These are phyloP conservation scores for Fratercula arctica DNA, from an alignment of 2,797 vertebrate species.

Conservation along the genomic window DNA sequence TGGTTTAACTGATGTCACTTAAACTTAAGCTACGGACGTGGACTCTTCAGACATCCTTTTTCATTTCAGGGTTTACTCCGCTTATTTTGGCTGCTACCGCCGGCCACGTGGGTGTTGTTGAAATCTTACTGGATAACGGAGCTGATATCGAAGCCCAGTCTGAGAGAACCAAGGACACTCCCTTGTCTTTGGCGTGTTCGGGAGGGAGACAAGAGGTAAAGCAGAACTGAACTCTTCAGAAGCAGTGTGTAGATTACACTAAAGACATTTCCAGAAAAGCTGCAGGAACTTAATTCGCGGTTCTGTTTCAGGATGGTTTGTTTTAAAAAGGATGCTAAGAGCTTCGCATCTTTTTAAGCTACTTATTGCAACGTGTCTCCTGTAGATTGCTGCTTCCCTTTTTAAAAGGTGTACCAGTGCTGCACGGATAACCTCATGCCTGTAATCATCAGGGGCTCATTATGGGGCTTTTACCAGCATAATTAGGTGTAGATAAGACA, in stretches of 20 bases:
- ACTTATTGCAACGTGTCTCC: fast-evolving
- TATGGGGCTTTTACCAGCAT: neutral
- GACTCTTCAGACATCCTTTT: neutral
- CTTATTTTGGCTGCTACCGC: slow-evolving; percentile 85
- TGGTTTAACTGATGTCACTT: fast-evolving
- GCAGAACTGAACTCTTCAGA: neutral
- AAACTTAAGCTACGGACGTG: neutral
- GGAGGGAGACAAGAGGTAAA: slow-evolving; percentile 84
- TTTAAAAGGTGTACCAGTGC: neutral
- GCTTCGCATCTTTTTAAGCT: fast-evolving
- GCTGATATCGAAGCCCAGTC: slow-evolving; percentile 86
- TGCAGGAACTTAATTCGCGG: neutral
- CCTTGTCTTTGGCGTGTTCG: slow-evolving; percentile 84
- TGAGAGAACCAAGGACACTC: slow-evolving; percentile 85
- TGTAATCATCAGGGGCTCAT: neutral
- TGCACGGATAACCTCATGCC: neutral
- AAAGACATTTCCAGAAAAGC: neutral
- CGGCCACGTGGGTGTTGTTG: slow-evolving; percentile 83
- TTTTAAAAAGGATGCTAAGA: neutral
- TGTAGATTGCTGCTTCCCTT: neutral
- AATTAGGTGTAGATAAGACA: neutral
- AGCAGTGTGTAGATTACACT: neutral
- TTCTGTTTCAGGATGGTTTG: neutral
- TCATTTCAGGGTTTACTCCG: slow-evolving; percentile 81
- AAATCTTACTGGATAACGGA: slow-evolving; percentile 83